Percentiles rank a stretch among this genome's conserved stretches.
These are phyloP conservation scores for Drosophila obscura DNA, from an alignment of 1,140 invertebrate species.

Conservation along the genomic window DNA sequence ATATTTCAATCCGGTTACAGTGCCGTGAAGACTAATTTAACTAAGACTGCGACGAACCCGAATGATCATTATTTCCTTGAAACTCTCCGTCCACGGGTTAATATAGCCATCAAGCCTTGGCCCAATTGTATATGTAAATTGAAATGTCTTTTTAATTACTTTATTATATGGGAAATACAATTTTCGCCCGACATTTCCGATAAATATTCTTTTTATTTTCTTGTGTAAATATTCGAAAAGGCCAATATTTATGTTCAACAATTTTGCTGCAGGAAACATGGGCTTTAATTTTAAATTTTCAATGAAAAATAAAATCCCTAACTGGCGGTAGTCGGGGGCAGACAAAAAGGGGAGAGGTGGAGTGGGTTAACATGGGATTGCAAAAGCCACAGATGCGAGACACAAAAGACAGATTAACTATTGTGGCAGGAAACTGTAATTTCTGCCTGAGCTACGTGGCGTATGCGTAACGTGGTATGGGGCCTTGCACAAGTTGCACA, in stretches of 20 bases:
- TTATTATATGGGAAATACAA: constrained; percentile 20
- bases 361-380: background rate
- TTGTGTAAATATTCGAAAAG: constrained; percentile 17
- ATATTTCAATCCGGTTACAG: background rate
- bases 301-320: constrained; percentile 10
- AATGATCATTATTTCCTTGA: background rate
- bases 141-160: constrained; percentile 37
- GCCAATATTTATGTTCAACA: constrained; percentile 4
- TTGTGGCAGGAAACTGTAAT: constrained; percentile 60
- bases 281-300: constrained; percentile 7
- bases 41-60: background rate
- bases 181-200: background rate
- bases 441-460: constrained; percentile 39
- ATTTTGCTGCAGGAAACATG: constrained; percentile 10
- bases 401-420: constrained; percentile 72
- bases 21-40: background rate
- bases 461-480: constrained; percentile 40
- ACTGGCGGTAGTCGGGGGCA: constrained; percentile 9
- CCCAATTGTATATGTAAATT: constrained; percentile 7
- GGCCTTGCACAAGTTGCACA: constrained; percentile 54
- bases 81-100: constrained; percentile 17
- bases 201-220: constrained; percentile 22
- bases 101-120: constrained; percentile 29
- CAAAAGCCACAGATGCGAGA: constrained; percentile 24
- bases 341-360: background rate